Evolutionary conservation across 2,113 vertebrate species (phyloP).

Genomic region (Cottus gobio): DNA sequence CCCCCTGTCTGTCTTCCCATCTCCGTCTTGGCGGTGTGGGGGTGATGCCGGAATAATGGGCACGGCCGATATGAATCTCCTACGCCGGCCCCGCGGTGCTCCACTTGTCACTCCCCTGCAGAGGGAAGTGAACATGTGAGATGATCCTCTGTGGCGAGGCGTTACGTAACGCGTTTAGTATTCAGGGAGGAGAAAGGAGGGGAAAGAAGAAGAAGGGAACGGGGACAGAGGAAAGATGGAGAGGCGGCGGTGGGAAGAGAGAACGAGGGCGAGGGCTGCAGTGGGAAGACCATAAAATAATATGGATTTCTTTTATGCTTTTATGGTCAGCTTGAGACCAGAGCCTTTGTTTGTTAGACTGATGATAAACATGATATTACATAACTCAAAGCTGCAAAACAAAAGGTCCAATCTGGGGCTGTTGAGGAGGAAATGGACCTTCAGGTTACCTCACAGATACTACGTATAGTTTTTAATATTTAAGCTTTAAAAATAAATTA

Average conservation of each 20-base stretch:
- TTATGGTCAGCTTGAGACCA: background rate
- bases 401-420: background rate
- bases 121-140: constrained; percentile 62
- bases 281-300: background rate
- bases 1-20: constrained; percentile 9
- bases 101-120: constrained; percentile 61
- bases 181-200: constrained; percentile 46
- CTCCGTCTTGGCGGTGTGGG: constrained; percentile 23
- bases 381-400: background rate
- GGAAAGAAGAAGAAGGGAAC: background rate
- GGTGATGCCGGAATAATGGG: constrained; percentile 40
- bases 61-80: constrained; percentile 47
- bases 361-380: background rate
- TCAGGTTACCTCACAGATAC: background rate
- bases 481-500: no score
- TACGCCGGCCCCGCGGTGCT: constrained; percentile 46
- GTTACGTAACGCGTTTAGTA: constrained; percentile 66
- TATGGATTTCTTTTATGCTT: background rate
- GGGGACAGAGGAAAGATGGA: background rate
- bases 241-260: constrained; percentile 26
- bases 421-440: background rate
- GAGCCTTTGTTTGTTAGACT: background rate
- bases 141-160: constrained; percentile 52
- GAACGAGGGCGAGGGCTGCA: constrained; percentile 12
- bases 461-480: no score